These are phyloP conservation scores for Cassiopea xamachana DNA, from an alignment of 30 jellyfish, hydroid and myxozoan species.

Conservation along the genomic window DNA sequence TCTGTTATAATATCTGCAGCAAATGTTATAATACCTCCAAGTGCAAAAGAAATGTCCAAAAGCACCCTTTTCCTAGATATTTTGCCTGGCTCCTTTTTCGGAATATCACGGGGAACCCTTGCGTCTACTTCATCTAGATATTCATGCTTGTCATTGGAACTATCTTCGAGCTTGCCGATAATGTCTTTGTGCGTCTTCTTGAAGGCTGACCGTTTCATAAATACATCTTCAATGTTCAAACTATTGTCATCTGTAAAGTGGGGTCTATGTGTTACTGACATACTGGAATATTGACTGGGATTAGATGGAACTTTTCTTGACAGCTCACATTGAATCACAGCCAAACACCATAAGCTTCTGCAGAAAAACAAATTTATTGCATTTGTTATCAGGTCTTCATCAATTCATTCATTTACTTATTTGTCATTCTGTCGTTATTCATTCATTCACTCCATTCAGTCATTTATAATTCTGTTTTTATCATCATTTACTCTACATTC, in stretches of 20 bases:
- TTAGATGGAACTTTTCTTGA: too few species aligned
- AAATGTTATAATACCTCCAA: slow-evolving; percentile 68
- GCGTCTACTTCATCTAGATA: slow-evolving; percentile 19
- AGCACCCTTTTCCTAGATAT: slow-evolving; percentile 39
- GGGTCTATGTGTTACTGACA: not conserved
- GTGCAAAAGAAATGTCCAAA: slow-evolving; percentile 66
- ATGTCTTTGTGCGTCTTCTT: slow-evolving; percentile 1
- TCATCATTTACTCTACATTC: too few species aligned
- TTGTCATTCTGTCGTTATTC: too few species aligned
- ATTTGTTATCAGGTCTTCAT: too few species aligned
- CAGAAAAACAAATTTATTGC: too few species aligned
- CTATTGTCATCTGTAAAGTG: not conserved
- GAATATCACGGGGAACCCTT: slow-evolving; percentile 25
- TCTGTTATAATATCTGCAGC: slow-evolving; percentile 81
- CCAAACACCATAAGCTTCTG: too few species aligned
- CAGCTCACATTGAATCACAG: too few species aligned
- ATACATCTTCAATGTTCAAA: not conserved
- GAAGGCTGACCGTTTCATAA: slow-evolving; percentile 38
- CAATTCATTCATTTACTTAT: too few species aligned
- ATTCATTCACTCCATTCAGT: too few species aligned
- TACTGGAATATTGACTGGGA: not conserved
- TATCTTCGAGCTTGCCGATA: not conserved
- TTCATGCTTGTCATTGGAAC: too few species aligned
- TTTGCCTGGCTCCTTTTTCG: slow-evolving; percentile 28
- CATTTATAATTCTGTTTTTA: too few species aligned